These are phyloP conservation scores for Dynastes grantii DNA, from an alignment of 2,888 invertebrate species.

Conservation along the genomic window DNA sequence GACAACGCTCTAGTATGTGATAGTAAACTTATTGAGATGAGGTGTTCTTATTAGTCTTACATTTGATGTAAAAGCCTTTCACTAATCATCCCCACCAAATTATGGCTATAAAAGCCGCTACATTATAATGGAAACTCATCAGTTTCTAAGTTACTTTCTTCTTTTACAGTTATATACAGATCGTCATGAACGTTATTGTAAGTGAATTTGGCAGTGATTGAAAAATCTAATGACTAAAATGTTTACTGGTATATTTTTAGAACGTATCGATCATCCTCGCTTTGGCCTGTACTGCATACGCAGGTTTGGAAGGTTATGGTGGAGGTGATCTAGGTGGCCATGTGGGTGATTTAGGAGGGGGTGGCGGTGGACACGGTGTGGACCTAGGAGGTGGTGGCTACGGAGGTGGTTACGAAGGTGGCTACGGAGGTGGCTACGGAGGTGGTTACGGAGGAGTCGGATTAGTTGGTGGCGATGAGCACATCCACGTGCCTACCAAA, in stretches of 20 bases:
- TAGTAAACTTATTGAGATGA: slow-evolving; percentile 31
- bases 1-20: slow-evolving; percentile 29
- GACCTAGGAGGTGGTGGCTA: slow-evolving; percentile 22
- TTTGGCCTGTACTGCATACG: slow-evolving; percentile 58
- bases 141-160: slow-evolving; percentile 47
- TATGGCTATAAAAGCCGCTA: slow-evolving; percentile 37
- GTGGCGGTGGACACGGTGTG: slow-evolving; percentile 52
- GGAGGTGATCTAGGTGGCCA: slow-evolving; percentile 55
- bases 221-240: neutral
- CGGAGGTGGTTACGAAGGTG: slow-evolving; percentile 32
- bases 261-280: slow-evolving; percentile 58
- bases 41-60: slow-evolving; percentile 28
- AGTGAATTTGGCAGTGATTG: slow-evolving; percentile 25
- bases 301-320: slow-evolving; percentile 57
- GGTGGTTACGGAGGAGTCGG: slow-evolving; percentile 50
- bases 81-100: slow-evolving; percentile 25
- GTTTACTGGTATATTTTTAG: slow-evolving; percentile 49
- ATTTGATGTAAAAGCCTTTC: slow-evolving; percentile 35
- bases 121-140: slow-evolving; percentile 37
- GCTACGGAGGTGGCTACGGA: slow-evolving; percentile 14
- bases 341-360: slow-evolving; percentile 48
- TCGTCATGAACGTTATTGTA: slow-evolving; percentile 49
- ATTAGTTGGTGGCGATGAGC: slow-evolving; percentile 68
- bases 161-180: slow-evolving; percentile 24
- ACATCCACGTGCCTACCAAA: slow-evolving; percentile 73